Evolutionary conservation across 2,113 vertebrate genomes (phyloP).

Genomic region (Herpetotheres cachinnans): DNA sequence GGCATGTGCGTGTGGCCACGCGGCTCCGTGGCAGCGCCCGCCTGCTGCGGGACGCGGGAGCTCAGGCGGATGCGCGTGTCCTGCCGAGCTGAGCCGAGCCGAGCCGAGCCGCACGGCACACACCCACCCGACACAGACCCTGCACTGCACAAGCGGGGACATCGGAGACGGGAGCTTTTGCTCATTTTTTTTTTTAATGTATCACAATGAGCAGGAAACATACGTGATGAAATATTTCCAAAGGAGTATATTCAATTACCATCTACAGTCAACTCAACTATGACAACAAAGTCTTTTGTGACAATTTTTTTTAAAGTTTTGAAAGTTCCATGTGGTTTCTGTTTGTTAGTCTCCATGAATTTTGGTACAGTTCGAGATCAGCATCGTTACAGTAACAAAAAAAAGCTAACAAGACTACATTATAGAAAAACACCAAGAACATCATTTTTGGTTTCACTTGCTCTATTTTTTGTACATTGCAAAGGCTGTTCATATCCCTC

Average conservation of each 20-base stretch:
- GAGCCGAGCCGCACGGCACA: neutral
- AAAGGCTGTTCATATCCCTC: slow-evolving; percentile 95
- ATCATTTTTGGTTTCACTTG: slow-evolving; percentile 99
- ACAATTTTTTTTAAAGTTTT: slow-evolving; percentile 93
- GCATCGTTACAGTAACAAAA: slow-evolving; percentile 99
- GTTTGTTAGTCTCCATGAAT: slow-evolving; percentile 95
- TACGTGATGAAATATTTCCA: slow-evolving; percentile 99
- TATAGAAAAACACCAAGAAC: slow-evolving; percentile 99
- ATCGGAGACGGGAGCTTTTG: slow-evolving; percentile 78
- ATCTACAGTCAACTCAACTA: slow-evolving; percentile 99
- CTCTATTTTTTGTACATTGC: slow-evolving; percentile 99
- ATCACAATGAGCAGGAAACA: slow-evolving; percentile 99
- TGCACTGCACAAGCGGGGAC: slow-evolving; percentile 52
- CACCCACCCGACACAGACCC: slow-evolving; percentile 1
- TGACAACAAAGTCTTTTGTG: slow-evolving; percentile 98
- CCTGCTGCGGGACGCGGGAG: neutral
- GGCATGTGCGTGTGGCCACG: neutral
- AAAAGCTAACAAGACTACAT: slow-evolving; percentile 99
- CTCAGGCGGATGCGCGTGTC: neutral
- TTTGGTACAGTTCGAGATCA: slow-evolving; percentile 99
- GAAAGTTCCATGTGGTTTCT: slow-evolving; percentile 89
- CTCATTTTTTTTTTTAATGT: slow-evolving; percentile 99
- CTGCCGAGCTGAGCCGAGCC: neutral
- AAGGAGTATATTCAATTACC: slow-evolving; percentile 99
- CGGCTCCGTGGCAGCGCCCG: neutral